Percentiles rank a stretch among this genome's conserved stretches.
Evolutionary conservation across 2,888 invertebrate species (phyloP).

Genomic region (Diarsia rubi): DNA sequence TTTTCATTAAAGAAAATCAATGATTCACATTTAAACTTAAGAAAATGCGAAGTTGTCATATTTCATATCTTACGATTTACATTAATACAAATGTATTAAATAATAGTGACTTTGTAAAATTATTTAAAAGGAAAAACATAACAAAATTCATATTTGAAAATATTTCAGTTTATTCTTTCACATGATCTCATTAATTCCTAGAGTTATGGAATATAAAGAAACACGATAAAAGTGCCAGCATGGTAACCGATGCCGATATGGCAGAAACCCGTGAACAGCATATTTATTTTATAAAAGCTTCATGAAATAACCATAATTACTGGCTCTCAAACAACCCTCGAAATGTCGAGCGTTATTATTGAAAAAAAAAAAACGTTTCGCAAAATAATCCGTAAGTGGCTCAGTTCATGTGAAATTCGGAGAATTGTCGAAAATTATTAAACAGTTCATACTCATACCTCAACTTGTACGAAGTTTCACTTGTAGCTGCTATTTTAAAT

Average conservation of each 20-base stretch:
- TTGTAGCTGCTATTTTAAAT: conserved; percentile 25
- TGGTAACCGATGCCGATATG: not conserved
- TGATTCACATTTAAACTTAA: too few species aligned
- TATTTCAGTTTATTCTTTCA: too few species aligned
- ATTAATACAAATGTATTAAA: too few species aligned
- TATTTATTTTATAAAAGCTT: not conserved
- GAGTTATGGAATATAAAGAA: too few species aligned
- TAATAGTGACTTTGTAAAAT: too few species aligned
- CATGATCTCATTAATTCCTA: too few species aligned
- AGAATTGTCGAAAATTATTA: conserved; percentile 9
- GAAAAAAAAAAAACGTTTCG: not conserved
- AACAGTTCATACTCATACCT: conserved; percentile 16
- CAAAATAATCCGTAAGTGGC: conserved; percentile 20
- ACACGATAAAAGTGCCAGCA: not conserved
- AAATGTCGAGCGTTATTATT: not conserved
- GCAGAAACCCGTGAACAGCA: not conserved
- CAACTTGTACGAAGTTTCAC: conserved; percentile 20
- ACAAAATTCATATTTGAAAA: too few species aligned
- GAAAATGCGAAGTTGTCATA: too few species aligned
- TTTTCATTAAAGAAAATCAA: too few species aligned
- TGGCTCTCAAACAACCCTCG: conserved; percentile 10
- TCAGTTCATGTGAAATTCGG: conserved; percentile 12
- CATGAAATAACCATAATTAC: conserved; percentile 2
- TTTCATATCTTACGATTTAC: too few species aligned
- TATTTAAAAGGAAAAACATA: too few species aligned